These are phyloP conservation scores for Orchesella cincta DNA, from an alignment of 1,140 invertebrate species.

Conservation along the genomic window DNA sequence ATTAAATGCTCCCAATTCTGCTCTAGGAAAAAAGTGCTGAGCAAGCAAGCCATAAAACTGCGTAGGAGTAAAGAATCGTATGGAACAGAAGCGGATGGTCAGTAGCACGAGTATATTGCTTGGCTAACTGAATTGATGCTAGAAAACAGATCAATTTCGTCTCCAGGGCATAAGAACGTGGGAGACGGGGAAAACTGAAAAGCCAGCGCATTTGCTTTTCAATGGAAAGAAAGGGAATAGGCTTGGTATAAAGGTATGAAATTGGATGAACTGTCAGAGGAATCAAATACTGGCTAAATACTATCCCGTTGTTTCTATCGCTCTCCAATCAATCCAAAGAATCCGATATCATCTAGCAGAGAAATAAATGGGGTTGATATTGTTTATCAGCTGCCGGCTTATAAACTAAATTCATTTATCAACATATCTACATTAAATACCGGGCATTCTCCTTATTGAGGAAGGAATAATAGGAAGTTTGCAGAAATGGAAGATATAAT, in stretches of 20 bases:
- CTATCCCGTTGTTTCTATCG: conserved; percentile 9
- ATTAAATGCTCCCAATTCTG: no score
- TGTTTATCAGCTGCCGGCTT: no score
- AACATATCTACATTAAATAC: background rate
- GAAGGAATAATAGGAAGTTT: no score
- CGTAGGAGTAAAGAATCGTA: no score
- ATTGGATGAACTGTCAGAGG: conserved; percentile 18
- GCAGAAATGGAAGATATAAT: no score
- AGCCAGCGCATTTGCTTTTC: background rate
- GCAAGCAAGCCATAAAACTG: no score
- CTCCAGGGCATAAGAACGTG: conserved; percentile 1
- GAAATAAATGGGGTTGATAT: background rate
- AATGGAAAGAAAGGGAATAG: background rate
- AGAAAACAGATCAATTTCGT: conserved; percentile 24
- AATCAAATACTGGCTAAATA: conserved; percentile 16
- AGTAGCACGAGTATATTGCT: background rate
- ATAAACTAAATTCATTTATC: no score
- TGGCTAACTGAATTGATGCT: conserved; percentile 8
- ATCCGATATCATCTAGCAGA: conserved; percentile 1
- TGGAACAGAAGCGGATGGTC: no score
- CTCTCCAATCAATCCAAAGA: no score
- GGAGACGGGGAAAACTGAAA: background rate
- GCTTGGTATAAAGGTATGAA: background rate
- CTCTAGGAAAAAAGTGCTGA: no score
- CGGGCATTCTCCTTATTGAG: background rate